Percentiles rank a stretch among this genome's conserved stretches.
Conservation (phyloP, 2,888 invertebrate genomes). For the Amblyjoppa fuscipennis region DNA sequence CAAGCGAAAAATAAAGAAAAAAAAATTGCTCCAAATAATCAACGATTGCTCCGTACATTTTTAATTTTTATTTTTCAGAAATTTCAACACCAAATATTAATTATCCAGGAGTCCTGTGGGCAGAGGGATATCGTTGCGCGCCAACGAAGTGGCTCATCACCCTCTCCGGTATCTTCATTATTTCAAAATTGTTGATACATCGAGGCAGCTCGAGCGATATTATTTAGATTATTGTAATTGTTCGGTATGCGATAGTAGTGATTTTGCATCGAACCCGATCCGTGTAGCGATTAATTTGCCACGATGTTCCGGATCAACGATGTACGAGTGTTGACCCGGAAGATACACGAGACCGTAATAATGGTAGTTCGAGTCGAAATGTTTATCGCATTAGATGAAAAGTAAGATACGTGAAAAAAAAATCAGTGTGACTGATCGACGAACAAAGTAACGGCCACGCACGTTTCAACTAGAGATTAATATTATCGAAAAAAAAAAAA, state of each 20-base stretch:
- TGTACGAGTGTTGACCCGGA: slow-evolving; percentile 10
- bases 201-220: slow-evolving; percentile 51
- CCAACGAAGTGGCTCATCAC: slow-evolving; percentile 78
- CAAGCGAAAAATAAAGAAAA: background rate
- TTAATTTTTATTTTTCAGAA: slow-evolving; percentile 86
- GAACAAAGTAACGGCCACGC: slow-evolving; percentile 1
- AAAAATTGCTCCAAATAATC: background rate
- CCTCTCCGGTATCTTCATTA: slow-evolving; percentile 69
- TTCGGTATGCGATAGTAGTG: slow-evolving; percentile 31
- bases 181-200: slow-evolving; percentile 53
- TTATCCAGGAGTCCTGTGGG: slow-evolving; percentile 88
- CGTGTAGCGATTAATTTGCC: slow-evolving; percentile 1
- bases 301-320: background rate
- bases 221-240: slow-evolving; percentile 52
- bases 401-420: slow-evolving; percentile 12
- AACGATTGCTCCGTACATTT: background rate
- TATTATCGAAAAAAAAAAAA: background rate
- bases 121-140: slow-evolving; percentile 81
- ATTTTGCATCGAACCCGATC: slow-evolving; percentile 16
- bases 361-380: slow-evolving; percentile 37
- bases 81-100: slow-evolving; percentile 91
- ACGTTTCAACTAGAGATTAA: background rate
- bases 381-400: slow-evolving; percentile 34
- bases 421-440: slow-evolving; percentile 35
- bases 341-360: background rate